Evolutionary conservation across 2,113 vertebrate species (phyloP).

Genomic region (Callopanchax toddi): DNA sequence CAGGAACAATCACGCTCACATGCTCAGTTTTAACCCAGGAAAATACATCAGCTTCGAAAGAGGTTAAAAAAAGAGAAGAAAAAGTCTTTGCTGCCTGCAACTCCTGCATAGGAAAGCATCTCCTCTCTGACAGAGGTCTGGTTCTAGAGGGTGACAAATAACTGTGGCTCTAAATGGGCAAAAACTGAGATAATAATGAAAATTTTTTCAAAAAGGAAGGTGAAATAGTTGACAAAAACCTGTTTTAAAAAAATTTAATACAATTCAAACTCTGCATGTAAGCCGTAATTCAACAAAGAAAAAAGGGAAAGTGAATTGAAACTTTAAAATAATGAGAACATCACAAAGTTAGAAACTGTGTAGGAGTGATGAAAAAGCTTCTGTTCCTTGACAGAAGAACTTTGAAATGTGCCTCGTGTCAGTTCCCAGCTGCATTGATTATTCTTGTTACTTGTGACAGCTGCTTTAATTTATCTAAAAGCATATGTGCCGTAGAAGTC

Average conservation of each 20-base stretch:
- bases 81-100: background rate
- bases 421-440: too few relatives aligned
- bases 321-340: background rate
- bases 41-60: constrained; percentile 21
- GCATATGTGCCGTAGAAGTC: too few relatives aligned
- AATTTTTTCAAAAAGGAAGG: background rate
- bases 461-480: too few relatives aligned
- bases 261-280: background rate
- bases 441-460: background rate
- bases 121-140: constrained; percentile 4
- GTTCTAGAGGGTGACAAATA: constrained; percentile 8
- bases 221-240: background rate
- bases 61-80: constrained; percentile 2
- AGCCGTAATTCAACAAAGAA: background rate
- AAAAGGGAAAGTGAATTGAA: background rate
- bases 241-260: background rate
- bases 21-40: constrained; percentile 16
- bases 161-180: background rate
- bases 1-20: background rate
- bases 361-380: background rate
- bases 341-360: background rate
- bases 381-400: too few relatives aligned
- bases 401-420: too few relatives aligned
- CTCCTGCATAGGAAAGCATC: background rate
- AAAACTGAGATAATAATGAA: background rate